Evolutionary conservation across 2,888 invertebrate genomes (phyloP), one percentile per base, ranked within the genome.

Genomic region (Sympetrum striolatum): DNA sequence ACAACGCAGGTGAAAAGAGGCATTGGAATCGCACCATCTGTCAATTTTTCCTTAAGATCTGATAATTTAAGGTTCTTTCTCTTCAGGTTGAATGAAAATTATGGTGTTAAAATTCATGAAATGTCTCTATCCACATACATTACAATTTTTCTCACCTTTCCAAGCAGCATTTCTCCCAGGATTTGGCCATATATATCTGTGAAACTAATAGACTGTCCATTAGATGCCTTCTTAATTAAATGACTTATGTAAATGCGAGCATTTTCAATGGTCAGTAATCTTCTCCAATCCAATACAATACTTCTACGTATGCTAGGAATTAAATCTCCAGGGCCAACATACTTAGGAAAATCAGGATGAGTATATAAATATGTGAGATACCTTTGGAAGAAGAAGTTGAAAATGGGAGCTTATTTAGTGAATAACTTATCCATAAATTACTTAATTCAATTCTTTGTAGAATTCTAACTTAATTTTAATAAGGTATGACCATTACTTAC

Each of bases 1-100:
- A 94, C 94, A 5, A 94, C 93, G 91, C 94, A 94, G 0, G 94
- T 94, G 92, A 94, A 94, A 14, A 94, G 91, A 0, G 94, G 94
- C 91, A 94, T 92, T 0, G 94, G 94, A 4, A 93, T 93, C n/a
- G 91, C 91, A 1, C 94, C 94, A 39, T 92, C 92, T 22, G 92
- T 91, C 25, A 94, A 91, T 91, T 93, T 93, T 10, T 91, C 91
- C 73, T 92, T 92, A 91, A 94, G 93, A 80, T 93, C 93, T 4
- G 94, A 93, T 80, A 94, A 92, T 80, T 92, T 93, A 22, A 92
- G 91, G 58, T 93, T 92, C 91, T 93, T 92, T 90, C 93, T 92
- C 94, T 94, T 92, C 44, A 92, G 93, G 91, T 92, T 93, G 4
- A 94, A 92, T 10, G 94, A 92, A 2, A 93, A 53, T 18, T 18